Evolutionary conservation across 2,113 vertebrate genomes (phyloP), one percentile per base, ranked within the genome.

Genomic region (Phoxinus phoxinus): DNA sequence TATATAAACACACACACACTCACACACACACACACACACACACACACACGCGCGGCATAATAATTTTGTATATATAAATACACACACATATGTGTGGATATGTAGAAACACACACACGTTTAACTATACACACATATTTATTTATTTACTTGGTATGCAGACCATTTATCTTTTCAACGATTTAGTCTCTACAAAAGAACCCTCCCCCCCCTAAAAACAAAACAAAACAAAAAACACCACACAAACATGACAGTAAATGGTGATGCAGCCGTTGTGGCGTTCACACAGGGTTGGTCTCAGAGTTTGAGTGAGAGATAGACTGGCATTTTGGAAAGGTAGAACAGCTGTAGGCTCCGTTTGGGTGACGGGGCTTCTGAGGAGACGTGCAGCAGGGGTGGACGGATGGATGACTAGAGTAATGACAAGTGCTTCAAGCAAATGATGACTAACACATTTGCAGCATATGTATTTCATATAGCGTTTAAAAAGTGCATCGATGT

Each of bases 371-470:
- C 46, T 69, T 58, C 73, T 65, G 71, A 86, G 58, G 32, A 83
- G 76, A 58, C 9, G 25, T 81, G 71, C 76, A 86, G 41, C 72
- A 76, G 63, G 44, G 8, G 89, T 80, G 87, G 73, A 90, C 78
- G 87, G 78, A 90, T 30, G 77, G 51, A 89, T 30, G 77, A 63
- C 86, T 87, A 63, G 87, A 76, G 81, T 92, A 90, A 90, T 90
- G 91, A 92, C 88, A 86, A 85, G 88, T 9, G 73, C 30, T 89
- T 87, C 90, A 88, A 90, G 83, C 21, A 19, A 76, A 87, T 86
- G 79, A 88, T 93, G 91, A 92, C 86, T 88, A 90, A 91, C 81
- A 76, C 81, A 88, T 88, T 83, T 87, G 85, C n/a, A 71, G 83
- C 88, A 67, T 81, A 87, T 17, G 41, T 51, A 73, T 86, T 84